Conservation (phyloP, 2,797 vertebrate genomes). For the Diplodus sargus region DNA sequence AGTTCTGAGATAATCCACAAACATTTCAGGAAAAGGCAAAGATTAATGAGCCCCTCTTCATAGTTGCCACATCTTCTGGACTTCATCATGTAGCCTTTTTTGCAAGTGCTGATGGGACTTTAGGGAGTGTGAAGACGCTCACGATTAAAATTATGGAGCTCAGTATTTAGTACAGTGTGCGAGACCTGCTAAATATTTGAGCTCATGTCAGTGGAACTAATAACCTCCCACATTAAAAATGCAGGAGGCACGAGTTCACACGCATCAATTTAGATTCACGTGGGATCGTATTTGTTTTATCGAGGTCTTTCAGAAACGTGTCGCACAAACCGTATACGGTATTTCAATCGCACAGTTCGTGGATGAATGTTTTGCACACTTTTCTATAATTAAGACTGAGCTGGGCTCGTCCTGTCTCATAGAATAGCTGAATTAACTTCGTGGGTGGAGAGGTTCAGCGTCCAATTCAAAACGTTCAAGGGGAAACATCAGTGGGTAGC, state of each 20-base stretch:
- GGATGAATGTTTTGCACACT: background rate
- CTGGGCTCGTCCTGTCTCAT: background rate
- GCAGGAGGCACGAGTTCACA: background rate
- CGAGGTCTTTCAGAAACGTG: background rate
- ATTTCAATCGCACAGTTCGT: background rate
- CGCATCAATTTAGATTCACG: background rate
- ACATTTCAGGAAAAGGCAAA: conserved; percentile 61
- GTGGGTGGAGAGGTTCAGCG: conserved; percentile 16
- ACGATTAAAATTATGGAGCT: conserved; percentile 24
- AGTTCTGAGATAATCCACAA: conserved; percentile 64
- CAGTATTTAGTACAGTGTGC: conserved; percentile 19
- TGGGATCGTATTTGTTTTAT: conserved; percentile 18
- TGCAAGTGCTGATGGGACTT: conserved; percentile 78
- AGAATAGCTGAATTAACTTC: conserved; percentile 12
- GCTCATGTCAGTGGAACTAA: conserved; percentile 4
- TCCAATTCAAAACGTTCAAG: conserved; percentile 19
- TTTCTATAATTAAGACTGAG: background rate
- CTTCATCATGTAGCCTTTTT: conserved; percentile 87
- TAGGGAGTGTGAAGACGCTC: conserved; percentile 70
- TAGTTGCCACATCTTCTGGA: conserved; percentile 78
- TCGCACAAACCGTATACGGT: background rate
- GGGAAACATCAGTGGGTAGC: background rate
- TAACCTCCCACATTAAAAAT: background rate
- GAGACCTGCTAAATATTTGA: conserved; percentile 26
- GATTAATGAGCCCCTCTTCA: conserved; percentile 54